Conservation (phyloP, 2,888 invertebrate genomes). For the Capitulum mitella region DNA sequence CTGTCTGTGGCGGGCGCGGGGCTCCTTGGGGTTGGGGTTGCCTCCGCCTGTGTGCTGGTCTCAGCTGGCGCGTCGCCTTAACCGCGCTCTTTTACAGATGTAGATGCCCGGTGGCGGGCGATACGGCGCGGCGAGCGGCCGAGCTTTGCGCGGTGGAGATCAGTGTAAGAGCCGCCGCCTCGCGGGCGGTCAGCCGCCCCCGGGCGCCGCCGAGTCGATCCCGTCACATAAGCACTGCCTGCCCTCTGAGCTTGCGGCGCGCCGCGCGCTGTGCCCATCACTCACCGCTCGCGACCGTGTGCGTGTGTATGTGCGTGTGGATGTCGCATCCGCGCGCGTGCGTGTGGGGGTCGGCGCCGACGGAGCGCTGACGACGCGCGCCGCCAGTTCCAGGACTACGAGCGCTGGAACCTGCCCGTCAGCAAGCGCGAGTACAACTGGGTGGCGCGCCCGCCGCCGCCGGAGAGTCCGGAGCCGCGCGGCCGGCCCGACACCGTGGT, state of each 20-base stretch:
- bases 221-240: too few species aligned
- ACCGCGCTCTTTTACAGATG: neutral
- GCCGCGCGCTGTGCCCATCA: too few species aligned
- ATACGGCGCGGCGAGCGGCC: conserved; percentile 33
- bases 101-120: neutral
- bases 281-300: neutral
- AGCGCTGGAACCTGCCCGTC: conserved; percentile 70
- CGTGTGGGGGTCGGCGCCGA: neutral
- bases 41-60: neutral
- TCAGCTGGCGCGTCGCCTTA: neutral
- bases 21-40: too few species aligned
- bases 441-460: conserved; percentile 87
- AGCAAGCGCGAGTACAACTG: conserved; percentile 89
- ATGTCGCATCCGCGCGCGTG: neutral
- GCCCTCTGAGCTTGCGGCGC: too few species aligned
- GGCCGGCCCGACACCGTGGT: conserved; percentile 23
- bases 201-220: too few species aligned
- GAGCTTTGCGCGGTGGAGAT: conserved; percentile 35
- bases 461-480: conserved; percentile 56
- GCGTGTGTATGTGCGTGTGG: neutral
- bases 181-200: neutral
- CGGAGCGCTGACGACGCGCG: too few species aligned
- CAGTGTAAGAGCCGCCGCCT: conserved; percentile 18
- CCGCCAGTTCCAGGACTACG: conserved; percentile 40
- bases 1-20: too few species aligned